phyloP scores from a whole-genome alignment of 2,113 vertebrate species.

The Strigops habroptila region DNA sequence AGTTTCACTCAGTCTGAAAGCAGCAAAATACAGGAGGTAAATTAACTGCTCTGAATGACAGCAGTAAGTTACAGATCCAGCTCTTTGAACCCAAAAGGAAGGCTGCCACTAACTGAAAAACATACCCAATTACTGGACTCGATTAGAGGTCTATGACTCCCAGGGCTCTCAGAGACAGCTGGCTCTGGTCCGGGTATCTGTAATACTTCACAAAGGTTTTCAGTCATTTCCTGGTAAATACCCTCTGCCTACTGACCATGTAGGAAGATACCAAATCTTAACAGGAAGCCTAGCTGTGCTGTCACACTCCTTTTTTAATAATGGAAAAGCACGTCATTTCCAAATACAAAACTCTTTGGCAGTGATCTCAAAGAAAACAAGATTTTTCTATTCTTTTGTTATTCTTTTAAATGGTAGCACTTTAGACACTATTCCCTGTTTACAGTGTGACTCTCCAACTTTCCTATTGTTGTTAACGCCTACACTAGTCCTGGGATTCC shows the following conservation, averaged over 20 bases:
- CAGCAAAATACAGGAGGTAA: neutral
- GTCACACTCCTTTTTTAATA: conserved; percentile 12
- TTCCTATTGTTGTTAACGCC: neutral
- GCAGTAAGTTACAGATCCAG: neutral
- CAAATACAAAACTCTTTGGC: conserved; percentile 31
- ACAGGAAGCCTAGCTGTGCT: conserved; percentile 21
- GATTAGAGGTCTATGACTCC: neutral
- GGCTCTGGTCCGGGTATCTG: neutral
- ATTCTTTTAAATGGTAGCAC: conserved; percentile 18
- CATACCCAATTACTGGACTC: neutral
- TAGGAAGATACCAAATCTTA: conserved; percentile 21
- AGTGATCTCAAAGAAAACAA: conserved; percentile 21
- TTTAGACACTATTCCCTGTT: neutral
- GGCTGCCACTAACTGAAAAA: neutral
- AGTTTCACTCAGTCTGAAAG: neutral
- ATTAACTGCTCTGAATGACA: neutral
- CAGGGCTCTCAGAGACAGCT: neutral
- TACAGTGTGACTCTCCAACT: neutral
- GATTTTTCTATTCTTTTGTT: conserved; percentile 10
- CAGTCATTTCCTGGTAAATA: conserved; percentile 35
- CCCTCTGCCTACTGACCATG: neutral
- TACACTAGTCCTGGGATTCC: neutral
- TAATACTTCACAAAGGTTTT: neutral
- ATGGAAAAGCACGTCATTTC: conserved; percentile 21
- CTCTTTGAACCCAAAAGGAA: neutral